These are phyloP conservation scores for Epizoanthus scotinus DNA, from an alignment of 92 coral and sea anemone genomes.

Conservation along the genomic window DNA sequence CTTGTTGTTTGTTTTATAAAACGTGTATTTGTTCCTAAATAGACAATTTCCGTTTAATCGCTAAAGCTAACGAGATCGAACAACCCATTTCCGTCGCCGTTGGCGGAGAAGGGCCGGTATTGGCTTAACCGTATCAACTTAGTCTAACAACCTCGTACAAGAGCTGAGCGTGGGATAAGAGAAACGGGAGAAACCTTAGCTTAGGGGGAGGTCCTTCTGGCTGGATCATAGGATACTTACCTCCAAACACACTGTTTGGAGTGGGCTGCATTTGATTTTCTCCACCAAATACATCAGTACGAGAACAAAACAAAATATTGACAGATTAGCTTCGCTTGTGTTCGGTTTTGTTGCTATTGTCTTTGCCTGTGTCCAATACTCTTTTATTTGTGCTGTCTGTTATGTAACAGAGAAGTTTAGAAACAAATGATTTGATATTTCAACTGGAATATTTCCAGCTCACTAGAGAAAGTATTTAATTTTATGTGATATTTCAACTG, in stretches of 20 bases:
- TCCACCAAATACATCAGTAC: background rate
- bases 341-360: no score
- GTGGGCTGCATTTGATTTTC: background rate
- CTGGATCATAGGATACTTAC: background rate
- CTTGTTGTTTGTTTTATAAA: background rate
- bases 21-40: background rate
- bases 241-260: background rate
- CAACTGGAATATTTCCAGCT: no score
- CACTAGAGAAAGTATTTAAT: no score
- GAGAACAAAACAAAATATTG: background rate
- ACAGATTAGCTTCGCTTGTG: no score
- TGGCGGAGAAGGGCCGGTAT: background rate
- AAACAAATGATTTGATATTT: no score
- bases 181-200: background rate
- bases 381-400: no score
- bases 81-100: background rate
- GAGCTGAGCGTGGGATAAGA: background rate
- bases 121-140: background rate
- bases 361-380: no score
- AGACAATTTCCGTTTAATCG: conserved; percentile 9
- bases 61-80: background rate
- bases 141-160: background rate
- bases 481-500: no score
- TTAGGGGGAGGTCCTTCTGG: background rate
- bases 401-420: no score